These are phyloP conservation scores for Stomatorhinus ivindoensis DNA, from an alignment of 2,113 vertebrate genomes.

Conservation along the genomic window DNA sequence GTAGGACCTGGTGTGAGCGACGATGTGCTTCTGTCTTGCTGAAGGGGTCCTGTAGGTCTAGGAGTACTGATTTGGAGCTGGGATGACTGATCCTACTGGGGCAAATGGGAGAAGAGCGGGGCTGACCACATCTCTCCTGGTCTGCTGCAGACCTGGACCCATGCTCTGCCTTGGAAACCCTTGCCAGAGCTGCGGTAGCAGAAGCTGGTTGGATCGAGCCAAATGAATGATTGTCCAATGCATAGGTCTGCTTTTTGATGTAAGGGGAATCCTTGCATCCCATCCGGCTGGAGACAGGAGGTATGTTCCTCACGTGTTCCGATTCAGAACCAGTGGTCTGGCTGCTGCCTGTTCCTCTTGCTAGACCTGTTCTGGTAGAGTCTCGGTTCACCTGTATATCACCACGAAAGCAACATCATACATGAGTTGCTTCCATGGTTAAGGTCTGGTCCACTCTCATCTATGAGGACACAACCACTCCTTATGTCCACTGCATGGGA, in stretches of 20 bases:
- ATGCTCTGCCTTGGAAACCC: not conserved
- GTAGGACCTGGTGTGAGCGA: constrained; percentile 44
- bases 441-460: not conserved
- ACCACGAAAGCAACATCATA: not conserved
- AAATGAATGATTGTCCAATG: constrained; percentile 21
- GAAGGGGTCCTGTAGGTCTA: constrained; percentile 62
- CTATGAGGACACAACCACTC: constrained; percentile 25
- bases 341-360: not conserved
- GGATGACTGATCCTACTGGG: not conserved
- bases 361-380: not conserved
- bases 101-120: constrained; percentile 15
- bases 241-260: constrained; percentile 21
- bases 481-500: constrained; percentile 43
- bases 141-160: not conserved
- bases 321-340: not conserved
- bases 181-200: not conserved
- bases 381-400: not conserved
- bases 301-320: not conserved
- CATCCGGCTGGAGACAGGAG: not conserved
- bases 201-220: constrained; percentile 31
- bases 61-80: constrained; percentile 29
- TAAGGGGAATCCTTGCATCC: constrained; percentile 36
- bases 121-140: constrained; percentile 15
- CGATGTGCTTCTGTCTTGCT: constrained; percentile 56
- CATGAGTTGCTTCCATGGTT: not conserved